phyloP scores from a whole-genome alignment of 2,113 vertebrate genomes.

The Phaetusa simplex region DNA sequence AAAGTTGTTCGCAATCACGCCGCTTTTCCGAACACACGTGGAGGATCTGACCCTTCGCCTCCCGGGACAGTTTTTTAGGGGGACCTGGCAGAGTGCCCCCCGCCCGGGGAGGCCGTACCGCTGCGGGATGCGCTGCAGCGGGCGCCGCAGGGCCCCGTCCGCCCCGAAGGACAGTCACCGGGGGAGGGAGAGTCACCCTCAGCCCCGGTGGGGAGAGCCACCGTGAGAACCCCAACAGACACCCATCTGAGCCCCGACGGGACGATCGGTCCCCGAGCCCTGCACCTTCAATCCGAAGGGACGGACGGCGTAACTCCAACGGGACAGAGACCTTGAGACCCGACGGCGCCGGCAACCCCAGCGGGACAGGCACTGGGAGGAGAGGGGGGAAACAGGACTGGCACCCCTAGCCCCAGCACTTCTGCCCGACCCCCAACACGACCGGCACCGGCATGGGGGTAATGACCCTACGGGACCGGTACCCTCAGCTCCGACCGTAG shows the following conservation, averaged over 20 bases:
- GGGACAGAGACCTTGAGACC: neutral
- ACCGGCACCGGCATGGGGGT: accelerated
- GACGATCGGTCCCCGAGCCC: neutral
- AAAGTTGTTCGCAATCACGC: neutral
- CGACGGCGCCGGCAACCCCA: neutral
- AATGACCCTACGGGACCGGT: accelerated
- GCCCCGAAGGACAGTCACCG: no score
- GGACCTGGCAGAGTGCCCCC: neutral
- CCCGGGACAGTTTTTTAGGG: accelerated
- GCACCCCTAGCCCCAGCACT: neutral
- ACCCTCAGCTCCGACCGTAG: neutral
- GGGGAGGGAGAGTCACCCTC: neutral
- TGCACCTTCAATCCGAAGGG: neutral
- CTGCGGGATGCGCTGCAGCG: no score
- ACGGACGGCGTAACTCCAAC: no score
- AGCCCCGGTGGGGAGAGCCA: neutral
- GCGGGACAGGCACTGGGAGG: neutral
- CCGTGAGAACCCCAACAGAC: neutral
- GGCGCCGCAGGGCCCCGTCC: neutral
- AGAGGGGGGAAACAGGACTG: accelerated
- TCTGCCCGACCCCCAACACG: neutral
- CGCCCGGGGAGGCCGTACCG: no score
- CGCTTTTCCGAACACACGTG: neutral
- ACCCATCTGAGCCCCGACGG: neutral
- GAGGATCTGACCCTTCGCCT: neutral